These are phyloP conservation scores for Malthinus flaveolus DNA, from an alignment of 2,888 invertebrate genomes.

Conservation along the genomic window DNA sequence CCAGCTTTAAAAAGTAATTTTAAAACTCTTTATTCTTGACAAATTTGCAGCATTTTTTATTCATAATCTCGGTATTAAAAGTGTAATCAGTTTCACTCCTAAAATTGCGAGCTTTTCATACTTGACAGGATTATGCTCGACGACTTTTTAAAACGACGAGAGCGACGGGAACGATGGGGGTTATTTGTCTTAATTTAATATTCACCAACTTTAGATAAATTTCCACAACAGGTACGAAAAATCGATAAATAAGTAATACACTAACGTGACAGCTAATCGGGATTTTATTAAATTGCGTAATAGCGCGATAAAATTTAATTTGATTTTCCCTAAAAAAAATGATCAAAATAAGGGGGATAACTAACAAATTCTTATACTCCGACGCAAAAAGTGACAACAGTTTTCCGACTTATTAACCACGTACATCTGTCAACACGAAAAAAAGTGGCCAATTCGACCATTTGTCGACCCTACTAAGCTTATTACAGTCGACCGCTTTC, in stretches of 20 bases:
- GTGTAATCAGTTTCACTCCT: slow-evolving; percentile 15
- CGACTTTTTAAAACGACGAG: slow-evolving; percentile 17
- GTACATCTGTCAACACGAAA: slow-evolving; percentile 54
- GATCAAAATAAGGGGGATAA: slow-evolving; percentile 35
- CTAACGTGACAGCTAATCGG: background rate
- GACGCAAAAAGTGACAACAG: slow-evolving; percentile 48
- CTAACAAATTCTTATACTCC: slow-evolving; percentile 26
- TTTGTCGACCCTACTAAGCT: slow-evolving; percentile 50
- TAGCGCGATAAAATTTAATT: slow-evolving; percentile 44
- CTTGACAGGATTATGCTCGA: slow-evolving; percentile 20
- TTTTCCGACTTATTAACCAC: slow-evolving; percentile 54
- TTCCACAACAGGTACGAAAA: too few relatives aligned
- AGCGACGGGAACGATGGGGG: background rate
- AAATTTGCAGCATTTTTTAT: slow-evolving; percentile 12
- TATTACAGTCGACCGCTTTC: slow-evolving; percentile 36
- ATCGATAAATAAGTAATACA: too few relatives aligned
- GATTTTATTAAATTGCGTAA: slow-evolving; percentile 29
- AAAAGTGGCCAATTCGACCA: slow-evolving; percentile 50
- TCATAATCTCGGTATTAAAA: slow-evolving; percentile 22
- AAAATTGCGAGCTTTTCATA: background rate
- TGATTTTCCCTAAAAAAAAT: slow-evolving; percentile 34
- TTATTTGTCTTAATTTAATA: too few relatives aligned
- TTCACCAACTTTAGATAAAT: too few relatives aligned
- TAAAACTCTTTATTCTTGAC: slow-evolving; percentile 1
- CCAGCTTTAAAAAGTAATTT: slow-evolving; percentile 1